Percentiles rank a stretch among this genome's conserved stretches.
These are phyloP conservation scores for Lycaena phlaeas DNA, from an alignment of 2,888 invertebrate species.

Conservation along the genomic window DNA sequence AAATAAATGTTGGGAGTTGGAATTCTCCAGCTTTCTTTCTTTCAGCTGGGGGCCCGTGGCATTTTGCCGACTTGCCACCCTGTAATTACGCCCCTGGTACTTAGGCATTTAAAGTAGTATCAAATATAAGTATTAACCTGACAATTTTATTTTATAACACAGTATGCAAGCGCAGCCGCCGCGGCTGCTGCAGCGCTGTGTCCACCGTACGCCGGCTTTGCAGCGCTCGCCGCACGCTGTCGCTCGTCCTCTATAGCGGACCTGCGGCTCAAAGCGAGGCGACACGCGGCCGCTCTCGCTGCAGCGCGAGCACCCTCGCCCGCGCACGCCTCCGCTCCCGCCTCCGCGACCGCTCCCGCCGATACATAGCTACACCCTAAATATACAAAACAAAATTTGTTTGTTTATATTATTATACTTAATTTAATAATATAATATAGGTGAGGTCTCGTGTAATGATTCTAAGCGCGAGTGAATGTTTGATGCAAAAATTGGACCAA, in stretches of 20 bases:
- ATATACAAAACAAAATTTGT: too few relatives aligned
- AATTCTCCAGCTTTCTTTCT: too few relatives aligned
- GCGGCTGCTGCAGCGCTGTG: slow-evolving; percentile 76
- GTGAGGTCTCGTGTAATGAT: too few relatives aligned
- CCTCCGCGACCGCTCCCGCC: slow-evolving; percentile 32
- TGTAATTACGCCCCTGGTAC: too few relatives aligned
- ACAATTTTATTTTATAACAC: too few relatives aligned
- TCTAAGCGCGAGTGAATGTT: slow-evolving; percentile 5
- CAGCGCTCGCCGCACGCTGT: slow-evolving; percentile 85
- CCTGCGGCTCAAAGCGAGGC: slow-evolving; percentile 91
- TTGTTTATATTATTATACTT: too few relatives aligned
- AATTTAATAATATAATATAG: too few relatives aligned
- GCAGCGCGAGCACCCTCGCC: slow-evolving; percentile 58
- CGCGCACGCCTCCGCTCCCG: slow-evolving; percentile 28
- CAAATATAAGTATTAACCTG: too few relatives aligned
- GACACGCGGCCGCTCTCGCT: slow-evolving; percentile 92
- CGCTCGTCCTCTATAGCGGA: slow-evolving; percentile 96
- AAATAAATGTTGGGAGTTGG: too few relatives aligned
- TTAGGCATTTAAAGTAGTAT: too few relatives aligned
- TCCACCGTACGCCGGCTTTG: slow-evolving; percentile 81
- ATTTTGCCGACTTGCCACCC: too few relatives aligned
- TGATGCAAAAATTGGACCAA: slow-evolving; percentile 42
- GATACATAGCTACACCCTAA: slow-evolving; percentile 41
- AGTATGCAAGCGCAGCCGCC: slow-evolving; percentile 65
- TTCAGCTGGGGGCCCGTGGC: too few relatives aligned